Base-by-base conservation (phyloP, 1,140 invertebrate species). In the Araneus ventricosus region DNA sequence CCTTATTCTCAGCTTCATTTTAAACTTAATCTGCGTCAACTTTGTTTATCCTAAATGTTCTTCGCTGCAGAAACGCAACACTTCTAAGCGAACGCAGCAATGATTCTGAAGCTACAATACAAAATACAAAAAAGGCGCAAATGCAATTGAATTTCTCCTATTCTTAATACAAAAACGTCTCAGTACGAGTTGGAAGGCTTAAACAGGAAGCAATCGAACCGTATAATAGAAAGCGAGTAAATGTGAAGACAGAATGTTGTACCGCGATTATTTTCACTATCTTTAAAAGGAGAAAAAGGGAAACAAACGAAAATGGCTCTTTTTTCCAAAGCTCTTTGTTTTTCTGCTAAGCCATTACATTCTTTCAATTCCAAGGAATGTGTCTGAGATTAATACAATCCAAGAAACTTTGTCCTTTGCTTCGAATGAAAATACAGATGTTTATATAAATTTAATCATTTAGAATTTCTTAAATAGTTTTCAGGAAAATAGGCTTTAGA, bases 21-120 rank as follows among this genome's bases (percentile, higher is more conserved):
- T 88, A 88, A 41, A 75, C 61, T 88, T 88, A 88, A 88, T 88
- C 87, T 75, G 7, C 34, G 87, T 37, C 63, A n/a, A 67, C 37
- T 34, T 75, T 88, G 87, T 88, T 88, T 88, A 88, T 24, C 4
- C 34, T 27, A 45, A 88, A 67, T 88, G 63, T 75, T 52, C 37
- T 52, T 22, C 4, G 37, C 37, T 37, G 17, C 14, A 52, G 84
- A 82, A 52, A 45, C n/a, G 41, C 37, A n/a, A 75, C 67, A 75
- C 67, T 75, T 10, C 27, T 17, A 75, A 0, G 70, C 70, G 30
- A 34, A 87, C 34, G 17, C 17, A 84, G 24, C 2, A 39, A 4
- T 3, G 41, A 84, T n/a, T 84, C 41, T 30, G 14, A 27, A 84
- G 22, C 20, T 24, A 17, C 20, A 45, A 45, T n/a, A 22, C 20